phyloP scores from a whole-genome alignment of 2,797 vertebrate species.

The Tapirus indicus region DNA sequence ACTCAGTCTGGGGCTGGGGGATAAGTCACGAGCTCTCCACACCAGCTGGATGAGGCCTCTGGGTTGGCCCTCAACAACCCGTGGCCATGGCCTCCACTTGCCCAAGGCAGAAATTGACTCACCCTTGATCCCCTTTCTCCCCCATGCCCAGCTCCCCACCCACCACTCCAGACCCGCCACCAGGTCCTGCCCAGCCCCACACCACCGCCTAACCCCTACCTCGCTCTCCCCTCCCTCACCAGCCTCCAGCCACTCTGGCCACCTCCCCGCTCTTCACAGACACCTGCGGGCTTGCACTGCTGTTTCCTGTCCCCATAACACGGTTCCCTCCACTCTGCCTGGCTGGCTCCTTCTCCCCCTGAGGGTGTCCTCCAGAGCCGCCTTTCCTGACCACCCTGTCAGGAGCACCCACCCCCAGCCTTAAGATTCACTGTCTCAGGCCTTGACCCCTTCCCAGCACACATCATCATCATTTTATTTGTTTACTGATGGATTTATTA shows the following conservation, averaged over 20 bases:
- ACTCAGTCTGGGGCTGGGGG: not conserved
- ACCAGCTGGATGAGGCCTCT: not conserved
- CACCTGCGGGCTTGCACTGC: not conserved
- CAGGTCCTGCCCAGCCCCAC: not conserved
- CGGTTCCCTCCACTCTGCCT: not conserved
- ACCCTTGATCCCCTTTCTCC: too few species aligned
- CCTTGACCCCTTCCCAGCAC: not conserved
- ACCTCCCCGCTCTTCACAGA: too few species aligned
- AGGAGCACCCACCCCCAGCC: not conserved
- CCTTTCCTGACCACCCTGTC: not conserved
- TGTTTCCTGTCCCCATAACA: not conserved
- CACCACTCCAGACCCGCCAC: too few species aligned
- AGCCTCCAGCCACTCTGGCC: fast-evolving
- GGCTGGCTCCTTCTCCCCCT: not conserved
- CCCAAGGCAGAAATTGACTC: not conserved
- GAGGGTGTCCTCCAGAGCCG: not conserved
- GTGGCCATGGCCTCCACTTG: not conserved
- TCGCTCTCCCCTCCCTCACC: fast-evolving
- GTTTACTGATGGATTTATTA: not conserved
- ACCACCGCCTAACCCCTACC: not conserved
- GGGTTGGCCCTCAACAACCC: not conserved
- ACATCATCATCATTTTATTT: not conserved
- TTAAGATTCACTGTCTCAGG: not conserved
- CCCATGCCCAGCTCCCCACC: not conserved
- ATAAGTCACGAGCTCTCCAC: not conserved